Conservation (phyloP, 30 jellyfish, hydroid and myxozoan genomes). For the Aurelia sp. region DNA sequence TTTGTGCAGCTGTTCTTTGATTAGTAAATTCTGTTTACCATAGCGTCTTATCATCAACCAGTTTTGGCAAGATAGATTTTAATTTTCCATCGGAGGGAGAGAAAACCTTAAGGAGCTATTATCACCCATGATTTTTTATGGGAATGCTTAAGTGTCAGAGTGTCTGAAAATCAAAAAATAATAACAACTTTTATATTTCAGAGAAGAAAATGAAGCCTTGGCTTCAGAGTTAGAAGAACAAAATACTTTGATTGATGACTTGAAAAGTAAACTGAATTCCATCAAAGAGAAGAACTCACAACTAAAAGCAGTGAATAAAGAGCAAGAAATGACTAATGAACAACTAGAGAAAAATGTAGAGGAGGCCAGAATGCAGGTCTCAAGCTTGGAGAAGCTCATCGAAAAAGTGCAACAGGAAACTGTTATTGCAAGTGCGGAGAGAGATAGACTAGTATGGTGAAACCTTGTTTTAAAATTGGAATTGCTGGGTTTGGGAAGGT, state of each 20-base stretch:
- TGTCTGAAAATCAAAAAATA: too few species aligned
- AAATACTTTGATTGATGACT: not conserved
- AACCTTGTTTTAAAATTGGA: too few species aligned
- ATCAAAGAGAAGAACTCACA: conserved; percentile 1
- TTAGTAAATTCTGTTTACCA: too few species aligned
- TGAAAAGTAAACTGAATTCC: not conserved
- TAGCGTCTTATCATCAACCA: too few species aligned
- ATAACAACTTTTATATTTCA: not conserved
- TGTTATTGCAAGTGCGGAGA: not conserved
- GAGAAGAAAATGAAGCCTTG: conserved; percentile 41
- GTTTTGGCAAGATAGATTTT: too few species aligned
- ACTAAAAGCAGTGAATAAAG: conserved; percentile 29
- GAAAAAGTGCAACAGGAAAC: conserved; percentile 54
- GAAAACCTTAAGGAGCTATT: too few species aligned
- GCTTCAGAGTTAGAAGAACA: conserved; percentile 6
- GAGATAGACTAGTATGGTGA: too few species aligned
- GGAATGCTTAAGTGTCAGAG: too few species aligned
- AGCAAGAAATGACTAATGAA: conserved; percentile 24
- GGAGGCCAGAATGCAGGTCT: conserved; percentile 44
- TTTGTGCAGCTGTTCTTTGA: too few species aligned
- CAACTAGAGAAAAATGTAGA: conserved; percentile 48
- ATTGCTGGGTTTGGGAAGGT: too few species aligned
- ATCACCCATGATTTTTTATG: too few species aligned
- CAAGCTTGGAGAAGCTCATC: conserved; percentile 53
- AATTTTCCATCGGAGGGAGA: too few species aligned